Conservation (phyloP, 2,113 vertebrate species). For the Seriola dumerili region DNA sequence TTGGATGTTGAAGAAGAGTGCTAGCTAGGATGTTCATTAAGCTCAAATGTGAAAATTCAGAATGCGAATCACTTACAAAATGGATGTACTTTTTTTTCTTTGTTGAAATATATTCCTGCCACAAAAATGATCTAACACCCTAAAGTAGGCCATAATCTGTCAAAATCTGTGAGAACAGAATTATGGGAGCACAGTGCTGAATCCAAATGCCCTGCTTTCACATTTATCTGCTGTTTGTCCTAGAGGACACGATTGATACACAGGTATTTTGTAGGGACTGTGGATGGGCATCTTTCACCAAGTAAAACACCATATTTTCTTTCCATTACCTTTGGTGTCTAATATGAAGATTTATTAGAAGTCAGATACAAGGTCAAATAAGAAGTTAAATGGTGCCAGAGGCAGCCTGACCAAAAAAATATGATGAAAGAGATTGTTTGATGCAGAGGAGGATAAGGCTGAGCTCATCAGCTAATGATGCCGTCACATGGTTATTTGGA, state of each 20-base stretch:
- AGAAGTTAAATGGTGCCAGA: not conserved
- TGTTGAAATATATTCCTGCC: constrained; percentile 13
- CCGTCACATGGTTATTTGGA: constrained; percentile 8
- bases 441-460: constrained; percentile 9
- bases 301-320: constrained; percentile 4
- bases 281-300: not conserved
- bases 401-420: not conserved
- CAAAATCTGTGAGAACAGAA: not conserved
- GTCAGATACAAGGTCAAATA: constrained; percentile 5
- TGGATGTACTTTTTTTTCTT: not conserved
- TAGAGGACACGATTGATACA: not conserved
- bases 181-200: not conserved
- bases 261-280: not conserved
- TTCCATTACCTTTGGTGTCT: constrained; percentile 5
- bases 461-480: constrained; percentile 21
- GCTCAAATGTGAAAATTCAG: constrained; percentile 9
- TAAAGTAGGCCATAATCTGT: not conserved
- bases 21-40: constrained; percentile 12
- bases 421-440: not conserved
- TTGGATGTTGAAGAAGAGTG: not conserved
- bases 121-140: not conserved
- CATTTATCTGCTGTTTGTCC: constrained; percentile 6
- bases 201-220: constrained; percentile 10
- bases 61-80: not conserved
- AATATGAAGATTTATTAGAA: constrained; percentile 12